Conservation (phyloP, 2,888 invertebrate genomes). For the Tillus elongatus region DNA sequence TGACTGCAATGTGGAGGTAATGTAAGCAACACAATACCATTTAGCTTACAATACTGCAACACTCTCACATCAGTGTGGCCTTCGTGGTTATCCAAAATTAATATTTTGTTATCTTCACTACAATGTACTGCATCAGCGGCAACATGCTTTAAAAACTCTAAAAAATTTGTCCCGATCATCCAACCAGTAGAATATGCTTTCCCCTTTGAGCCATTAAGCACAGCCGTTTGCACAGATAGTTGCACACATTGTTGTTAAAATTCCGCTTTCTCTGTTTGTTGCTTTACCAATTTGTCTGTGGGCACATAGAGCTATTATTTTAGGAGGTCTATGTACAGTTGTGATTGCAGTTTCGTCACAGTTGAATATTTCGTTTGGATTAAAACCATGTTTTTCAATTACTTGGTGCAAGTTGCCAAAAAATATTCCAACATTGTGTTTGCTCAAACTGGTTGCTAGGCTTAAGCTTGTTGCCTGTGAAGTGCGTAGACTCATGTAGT, state of each 20-base stretch:
- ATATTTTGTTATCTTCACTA: slow-evolving; percentile 18
- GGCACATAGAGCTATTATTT: slow-evolving; percentile 10
- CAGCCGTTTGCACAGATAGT: slow-evolving; percentile 27
- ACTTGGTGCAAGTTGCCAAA: slow-evolving; percentile 19
- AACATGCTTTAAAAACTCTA: slow-evolving; percentile 14
- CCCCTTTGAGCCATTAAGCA: slow-evolving; percentile 29
- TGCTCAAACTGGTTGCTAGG: slow-evolving; percentile 23
- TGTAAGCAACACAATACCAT: slow-evolving; percentile 23
- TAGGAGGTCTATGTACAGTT: slow-evolving; percentile 7
- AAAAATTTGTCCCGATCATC: slow-evolving; percentile 22
- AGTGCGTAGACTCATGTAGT: slow-evolving; percentile 19
- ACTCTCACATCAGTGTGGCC: slow-evolving; percentile 16
- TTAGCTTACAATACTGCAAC: slow-evolving; percentile 26
- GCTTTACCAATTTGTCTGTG: slow-evolving; percentile 14
- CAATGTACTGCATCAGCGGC: slow-evolving; percentile 20
- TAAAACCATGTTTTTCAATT: slow-evolving; percentile 16
- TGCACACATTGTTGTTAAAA: slow-evolving; percentile 13
- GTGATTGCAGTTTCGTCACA: slow-evolving; percentile 22
- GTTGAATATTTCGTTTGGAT: slow-evolving; percentile 20
- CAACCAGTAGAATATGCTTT: slow-evolving; percentile 24
- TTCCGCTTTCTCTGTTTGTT: slow-evolving; percentile 15
- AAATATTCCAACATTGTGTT: slow-evolving; percentile 5
- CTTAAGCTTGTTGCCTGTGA: slow-evolving; percentile 24
- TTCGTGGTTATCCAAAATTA: slow-evolving; percentile 22
- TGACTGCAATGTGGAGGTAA: slow-evolving; percentile 9